Base-by-base conservation (phyloP, 2,113 vertebrate genomes). In the Macquaria australasica region DNA sequence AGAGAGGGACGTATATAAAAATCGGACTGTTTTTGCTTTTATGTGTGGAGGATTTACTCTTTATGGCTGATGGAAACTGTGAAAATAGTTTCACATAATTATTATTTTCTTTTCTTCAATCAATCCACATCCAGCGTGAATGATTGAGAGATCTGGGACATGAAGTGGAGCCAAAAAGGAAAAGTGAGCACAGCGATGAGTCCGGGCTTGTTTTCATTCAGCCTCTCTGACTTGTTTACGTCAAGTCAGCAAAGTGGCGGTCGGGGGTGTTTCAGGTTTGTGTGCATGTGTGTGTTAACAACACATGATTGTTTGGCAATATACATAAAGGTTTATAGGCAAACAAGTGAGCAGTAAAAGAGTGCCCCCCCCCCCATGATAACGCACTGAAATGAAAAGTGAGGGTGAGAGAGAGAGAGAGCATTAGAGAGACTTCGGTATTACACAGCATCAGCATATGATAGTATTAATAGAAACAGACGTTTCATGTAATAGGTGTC, bases 171-270 rank as follows among this genome's bases (percentile, higher is more conserved):
- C 81, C 59, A 81, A 39, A 74, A 82, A 79, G 58, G 23, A 60
- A 87, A 84, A 77, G 77, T 63, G 73, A 88, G 75, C 43, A 1
- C 18, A 11, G 69, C 0, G 69, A 90, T 82, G 20, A 71, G 90
- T 84, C 81, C 74, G 16, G 81, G 73, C 91, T 85, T 90, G 88
- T 91, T 84, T 69, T 79, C 23, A 73, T 34, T 41, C 82, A 82
- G 77, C 59, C 74, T 84, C 80, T 76, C 60, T 70, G 73, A 77
- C 77, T 80, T 88, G 77, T 90, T 91, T 81, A 56, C 88, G 84
- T 88, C 78, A 82, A 83, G 86, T 91, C 81, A 82, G 79, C 70
- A 84, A 58, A 88, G 77, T 50, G 80, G 64, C 43, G 41, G 79
- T 68, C 1, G 72, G 71, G 72, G 71, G 66, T 28, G 31, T 77